Conservation (phyloP, 2,888 invertebrate genomes). For the Vesta saturnalis region DNA sequence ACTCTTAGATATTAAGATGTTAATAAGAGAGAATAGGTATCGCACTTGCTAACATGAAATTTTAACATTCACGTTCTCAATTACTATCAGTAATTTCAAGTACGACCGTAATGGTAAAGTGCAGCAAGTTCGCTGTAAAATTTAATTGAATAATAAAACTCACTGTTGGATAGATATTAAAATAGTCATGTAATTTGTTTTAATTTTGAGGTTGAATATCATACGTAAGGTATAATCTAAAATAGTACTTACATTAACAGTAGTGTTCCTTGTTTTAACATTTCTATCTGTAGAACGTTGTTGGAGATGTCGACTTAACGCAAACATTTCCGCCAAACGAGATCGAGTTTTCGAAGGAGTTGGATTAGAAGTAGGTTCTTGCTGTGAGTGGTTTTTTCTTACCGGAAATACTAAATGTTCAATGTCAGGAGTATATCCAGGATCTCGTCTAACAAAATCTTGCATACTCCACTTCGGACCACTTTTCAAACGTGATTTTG, state of each 20-base stretch:
- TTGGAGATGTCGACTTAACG: constrained; percentile 61
- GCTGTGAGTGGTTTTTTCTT: constrained; percentile 60
- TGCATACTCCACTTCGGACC: constrained; percentile 56
- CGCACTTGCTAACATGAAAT: too few species aligned
- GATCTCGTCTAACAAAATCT: constrained; percentile 63
- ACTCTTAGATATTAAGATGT: too few species aligned
- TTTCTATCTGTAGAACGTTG: constrained; percentile 58
- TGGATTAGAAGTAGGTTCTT: constrained; percentile 59
- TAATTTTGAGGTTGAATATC: too few species aligned
- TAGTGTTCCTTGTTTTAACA: constrained; percentile 50
- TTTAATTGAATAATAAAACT: too few species aligned
- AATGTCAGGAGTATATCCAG: constrained; percentile 67
- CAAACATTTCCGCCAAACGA: constrained; percentile 66
- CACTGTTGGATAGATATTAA: too few species aligned
- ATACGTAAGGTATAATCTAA: constrained; percentile 9
- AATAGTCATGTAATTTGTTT: too few species aligned
- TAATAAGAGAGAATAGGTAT: too few species aligned
- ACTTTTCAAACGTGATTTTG: constrained; percentile 32
- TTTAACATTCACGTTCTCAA: too few species aligned
- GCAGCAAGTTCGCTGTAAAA: too few species aligned
- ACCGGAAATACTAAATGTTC: constrained; percentile 68
- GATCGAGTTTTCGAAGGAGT: constrained; percentile 57
- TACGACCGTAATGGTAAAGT: too few species aligned
- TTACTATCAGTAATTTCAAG: too few species aligned
- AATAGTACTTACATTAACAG: constrained; percentile 53